Conservation (phyloP, 2,113 vertebrate genomes). For the Siphamia tubifer region DNA sequence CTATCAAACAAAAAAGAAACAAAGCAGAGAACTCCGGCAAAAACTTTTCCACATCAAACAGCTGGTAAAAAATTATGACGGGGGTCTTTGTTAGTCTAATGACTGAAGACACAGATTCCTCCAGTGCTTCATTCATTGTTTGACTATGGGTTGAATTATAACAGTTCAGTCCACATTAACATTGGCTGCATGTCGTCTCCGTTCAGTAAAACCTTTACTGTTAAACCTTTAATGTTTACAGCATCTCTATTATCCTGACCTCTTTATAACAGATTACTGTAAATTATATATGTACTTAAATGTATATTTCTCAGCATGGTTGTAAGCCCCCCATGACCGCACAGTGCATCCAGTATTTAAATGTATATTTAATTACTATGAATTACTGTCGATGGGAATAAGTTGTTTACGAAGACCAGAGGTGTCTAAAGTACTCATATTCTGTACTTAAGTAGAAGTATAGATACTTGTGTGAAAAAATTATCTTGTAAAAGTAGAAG, state of each 20-base stretch:
- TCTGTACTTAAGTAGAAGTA: too few relatives aligned
- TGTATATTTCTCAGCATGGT: background rate
- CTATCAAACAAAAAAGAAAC: conserved; percentile 81
- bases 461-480: too few relatives aligned
- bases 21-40: conserved; percentile 76
- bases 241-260: background rate
- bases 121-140: background rate
- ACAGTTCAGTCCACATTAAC: background rate
- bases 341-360: too few relatives aligned
- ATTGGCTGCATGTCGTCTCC: background rate
- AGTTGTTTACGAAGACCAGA: too few relatives aligned
- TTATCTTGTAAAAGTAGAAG: too few relatives aligned
- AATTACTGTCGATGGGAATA: too few relatives aligned
- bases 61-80: conserved; percentile 84
- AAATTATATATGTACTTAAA: background rate
- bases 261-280: background rate
- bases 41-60: conserved; percentile 88
- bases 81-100: conserved; percentile 64
- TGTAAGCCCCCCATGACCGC: too few relatives aligned
- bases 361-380: too few relatives aligned
- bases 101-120: background rate
- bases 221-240: background rate
- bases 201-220: background rate
- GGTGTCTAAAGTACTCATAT: too few relatives aligned
- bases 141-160: background rate